Evolutionary conservation across 2,888 invertebrate species (phyloP).

Genomic region (Nemotelus pantherinus): DNA sequence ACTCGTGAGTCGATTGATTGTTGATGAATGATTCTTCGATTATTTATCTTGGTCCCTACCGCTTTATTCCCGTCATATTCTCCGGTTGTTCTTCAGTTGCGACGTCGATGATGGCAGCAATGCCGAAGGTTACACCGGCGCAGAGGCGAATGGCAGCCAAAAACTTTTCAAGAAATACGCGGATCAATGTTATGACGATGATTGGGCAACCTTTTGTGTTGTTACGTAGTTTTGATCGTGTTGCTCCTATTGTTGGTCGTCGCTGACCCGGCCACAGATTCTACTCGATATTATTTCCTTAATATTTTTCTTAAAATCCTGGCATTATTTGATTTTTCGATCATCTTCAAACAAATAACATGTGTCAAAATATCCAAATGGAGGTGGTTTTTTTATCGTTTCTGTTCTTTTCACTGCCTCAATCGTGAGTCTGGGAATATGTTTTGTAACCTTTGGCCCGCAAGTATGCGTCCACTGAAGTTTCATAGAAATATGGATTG

Average conservation of each 20-base stretch:
- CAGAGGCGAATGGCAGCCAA: constrained; percentile 38
- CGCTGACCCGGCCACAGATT: constrained; percentile 31
- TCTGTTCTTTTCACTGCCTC: neutral
- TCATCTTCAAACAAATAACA: constrained; percentile 43
- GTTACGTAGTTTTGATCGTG: constrained; percentile 27
- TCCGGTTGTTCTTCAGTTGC: constrained; percentile 16
- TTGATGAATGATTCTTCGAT: constrained; percentile 45
- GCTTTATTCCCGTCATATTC: constrained; percentile 39
- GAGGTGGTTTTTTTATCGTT: constrained; percentile 27
- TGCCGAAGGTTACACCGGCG: constrained; percentile 35
- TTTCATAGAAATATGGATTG: constrained; percentile 39
- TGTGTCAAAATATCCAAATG: constrained; percentile 42
- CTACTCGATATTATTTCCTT: constrained; percentile 22
- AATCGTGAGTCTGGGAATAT: constrained; percentile 35
- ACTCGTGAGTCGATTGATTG: constrained; percentile 44
- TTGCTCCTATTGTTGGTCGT: constrained; percentile 28
- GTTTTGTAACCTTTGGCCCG: constrained; percentile 32
- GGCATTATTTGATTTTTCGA: constrained; percentile 38
- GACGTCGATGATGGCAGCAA: constrained; percentile 38
- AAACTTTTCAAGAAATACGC: constrained; percentile 39
- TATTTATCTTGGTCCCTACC: constrained; percentile 42
- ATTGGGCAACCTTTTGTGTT: constrained; percentile 42
- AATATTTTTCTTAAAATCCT: constrained; percentile 39
- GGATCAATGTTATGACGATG: constrained; percentile 41
- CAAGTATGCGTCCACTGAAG: constrained; percentile 23